A percentile compares a stretch with the other conserved stretches of the same genome.
phyloP scores from a whole-genome alignment of 2,888 invertebrate genomes.

The Sceliomorpha sp. region DNA sequence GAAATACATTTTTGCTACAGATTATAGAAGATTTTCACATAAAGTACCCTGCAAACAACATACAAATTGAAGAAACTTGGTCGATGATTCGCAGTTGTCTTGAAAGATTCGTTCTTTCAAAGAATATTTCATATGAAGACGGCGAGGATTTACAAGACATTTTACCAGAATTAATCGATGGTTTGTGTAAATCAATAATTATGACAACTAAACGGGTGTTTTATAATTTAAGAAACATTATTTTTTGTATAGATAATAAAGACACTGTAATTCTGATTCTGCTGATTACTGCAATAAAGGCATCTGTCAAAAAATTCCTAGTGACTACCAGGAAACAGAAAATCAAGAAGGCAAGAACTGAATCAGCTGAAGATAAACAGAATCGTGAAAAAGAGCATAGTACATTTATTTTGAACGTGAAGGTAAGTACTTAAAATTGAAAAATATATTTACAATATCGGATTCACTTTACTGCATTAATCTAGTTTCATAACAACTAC shows the following conservation, averaged over 20 bases:
- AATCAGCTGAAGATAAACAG: constrained; percentile 1
- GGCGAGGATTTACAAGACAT: no score
- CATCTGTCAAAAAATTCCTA: not conserved
- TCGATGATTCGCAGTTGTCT: not conserved
- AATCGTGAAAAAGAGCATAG: constrained; percentile 1
- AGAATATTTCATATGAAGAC: constrained; percentile 4
- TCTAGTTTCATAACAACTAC: no score
- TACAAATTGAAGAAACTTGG: constrained; percentile 1
- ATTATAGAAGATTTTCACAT: not conserved
- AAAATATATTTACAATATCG: not conserved
- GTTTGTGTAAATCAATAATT: not conserved
- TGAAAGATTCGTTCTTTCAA: constrained; percentile 6
- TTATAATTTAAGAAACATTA: not conserved
- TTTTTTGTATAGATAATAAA: constrained; percentile 6
- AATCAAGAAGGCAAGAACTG: constrained; percentile 1
- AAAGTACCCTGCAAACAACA: not conserved
- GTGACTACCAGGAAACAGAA: not conserved
- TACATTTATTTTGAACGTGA: constrained; percentile 2
- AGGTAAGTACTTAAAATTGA: constrained; percentile 5
- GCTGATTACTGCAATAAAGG: constrained; percentile 1
- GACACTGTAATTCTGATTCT: constrained; percentile 3
- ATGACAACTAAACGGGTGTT: not conserved
- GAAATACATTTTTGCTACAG: not conserved
- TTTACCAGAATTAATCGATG: not conserved
- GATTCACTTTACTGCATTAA: no score